Evolutionary conservation across 2,888 invertebrate species (phyloP), one percentile per base, ranked within the genome.

Genomic region (Callosobruchus maculatus): DNA sequence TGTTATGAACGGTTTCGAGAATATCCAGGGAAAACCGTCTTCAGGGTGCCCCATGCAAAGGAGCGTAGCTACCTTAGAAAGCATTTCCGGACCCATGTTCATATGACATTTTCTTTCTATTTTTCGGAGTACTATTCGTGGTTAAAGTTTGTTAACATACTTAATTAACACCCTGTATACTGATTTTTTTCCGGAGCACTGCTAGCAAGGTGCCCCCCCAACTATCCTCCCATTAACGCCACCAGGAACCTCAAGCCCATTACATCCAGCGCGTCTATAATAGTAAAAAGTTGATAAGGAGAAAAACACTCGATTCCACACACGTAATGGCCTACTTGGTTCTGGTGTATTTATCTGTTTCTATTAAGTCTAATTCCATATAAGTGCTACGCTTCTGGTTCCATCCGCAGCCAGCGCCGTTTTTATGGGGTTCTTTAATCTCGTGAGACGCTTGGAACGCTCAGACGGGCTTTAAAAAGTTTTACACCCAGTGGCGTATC

Each of bases 331-430:
- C 49, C 49, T 49, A 49, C 49, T 49, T 49, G 18, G 49, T 13
- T 49, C 22, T 21, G 18, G 22, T 72, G 76, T 77, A 75, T 77
- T 80, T 79, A 80, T 81, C 79, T 77, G 76, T 77, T 72, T 77
- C 78, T 80, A 79, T 81, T 79, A 78, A 78, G 77, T 80, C 79
- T 79, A 80, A 80, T 80, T 75, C 81, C 81, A 77, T 81, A 81
- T 81, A 80, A 81, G 81, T 81, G 80, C 77, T 78, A 74, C 75
- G 76, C 72, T 77, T 76, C 76, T 72, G 75, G 79, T 71, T 80
- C 79, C 77, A 79, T 79, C 79, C 76, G 49, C 49, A 49, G 78
- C 76, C 73, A 74, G 18, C 20, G 30, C 31, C 70, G 76, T 79
- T 81, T 80, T 80, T 78, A 80, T 76, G 72, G 74, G 76, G 74